Base-by-base conservation (phyloP, 2,797 vertebrate genomes). In the Pangasius djambal region DNA sequence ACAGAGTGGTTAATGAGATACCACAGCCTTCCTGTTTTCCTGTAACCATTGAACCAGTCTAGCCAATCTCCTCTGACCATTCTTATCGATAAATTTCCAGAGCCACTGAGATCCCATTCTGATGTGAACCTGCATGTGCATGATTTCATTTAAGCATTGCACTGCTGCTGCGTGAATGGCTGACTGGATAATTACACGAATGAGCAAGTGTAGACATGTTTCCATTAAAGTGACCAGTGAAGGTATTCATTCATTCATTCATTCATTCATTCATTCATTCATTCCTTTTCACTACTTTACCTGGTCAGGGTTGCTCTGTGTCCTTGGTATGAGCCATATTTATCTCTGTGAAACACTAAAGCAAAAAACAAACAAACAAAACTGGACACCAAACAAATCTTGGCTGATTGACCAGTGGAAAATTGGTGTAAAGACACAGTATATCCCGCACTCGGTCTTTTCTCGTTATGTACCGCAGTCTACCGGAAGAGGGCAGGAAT, bases 401-500 rank as follows among this genome's bases (percentile, higher is more conserved):
- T 13, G 12, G 0, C 40, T 48, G 40, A 79, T 16, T 18, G 77
- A 31, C 16, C 16, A 59, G 12, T 52, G 48, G 2, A 61, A 40
- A 40, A 50, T 37, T 50, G 15, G 13, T n/a, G 34, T 22, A 25
- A 3, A 37, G 9, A 12, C 48, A 40, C 70, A 40, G 31, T 5
- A 57, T 57, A 59, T 34, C 52, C 1, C 16, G 6, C 28, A n/a
- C 37, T 74, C 70, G 9, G 31, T 34, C 69, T 18, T 37, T 12
- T 4, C 40, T 16, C 25, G 1, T 55, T 10, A 10, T n/a, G 48
- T 77, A 77, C 59, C 13, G 1, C 31, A 52, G 75, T 74, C 31
- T 25, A 70, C 81, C 90, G 70, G 72, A 65, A 44, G 90, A 88
- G 88, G 88, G 85, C 90, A 81, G 40, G 28, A 72, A n/a, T 67